These are phyloP conservation scores for Rhingia rostrata DNA, from an alignment of 2,888 invertebrate species.

Conservation along the genomic window DNA sequence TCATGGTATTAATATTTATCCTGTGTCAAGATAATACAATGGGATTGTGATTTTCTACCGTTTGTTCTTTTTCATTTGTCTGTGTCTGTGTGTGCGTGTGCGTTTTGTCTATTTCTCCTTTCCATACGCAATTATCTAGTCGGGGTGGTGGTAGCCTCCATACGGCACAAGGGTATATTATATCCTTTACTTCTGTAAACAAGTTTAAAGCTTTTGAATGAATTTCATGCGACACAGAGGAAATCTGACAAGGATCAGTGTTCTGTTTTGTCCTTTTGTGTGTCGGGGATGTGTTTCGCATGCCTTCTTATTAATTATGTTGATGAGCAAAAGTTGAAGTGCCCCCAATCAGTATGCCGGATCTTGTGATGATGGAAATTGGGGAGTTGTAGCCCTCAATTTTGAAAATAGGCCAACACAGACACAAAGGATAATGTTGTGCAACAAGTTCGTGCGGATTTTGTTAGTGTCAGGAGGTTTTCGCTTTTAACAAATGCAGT, in stretches of 20 bases:
- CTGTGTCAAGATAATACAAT: constrained; percentile 68
- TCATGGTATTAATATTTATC: constrained; percentile 49
- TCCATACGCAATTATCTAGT: constrained; percentile 42
- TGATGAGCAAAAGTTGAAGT: constrained; percentile 36
- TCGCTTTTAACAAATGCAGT: too few species aligned
- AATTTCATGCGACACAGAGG: constrained; percentile 36
- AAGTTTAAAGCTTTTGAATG: constrained; percentile 58
- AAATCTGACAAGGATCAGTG: constrained; percentile 7
- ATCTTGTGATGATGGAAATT: constrained; percentile 12
- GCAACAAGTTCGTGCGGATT: constrained; percentile 28
- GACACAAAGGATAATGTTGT: constrained; percentile 11
- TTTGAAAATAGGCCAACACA: constrained; percentile 29
- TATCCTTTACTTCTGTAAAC: constrained; percentile 36
- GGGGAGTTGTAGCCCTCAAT: constrained; percentile 21
- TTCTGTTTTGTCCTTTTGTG: constrained; percentile 3
- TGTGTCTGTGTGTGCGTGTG: neutral
- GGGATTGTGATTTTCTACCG: constrained; percentile 57
- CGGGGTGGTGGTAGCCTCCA: constrained; percentile 8
- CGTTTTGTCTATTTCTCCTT: neutral
- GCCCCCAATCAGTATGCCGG: constrained; percentile 14
- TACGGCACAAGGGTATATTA: constrained; percentile 52
- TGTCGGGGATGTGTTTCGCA: neutral
- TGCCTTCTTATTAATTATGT: constrained; percentile 47
- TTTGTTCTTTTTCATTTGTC: constrained; percentile 39
- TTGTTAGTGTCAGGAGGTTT: too few species aligned